A percentile compares a stretch with the other conserved stretches of the same genome.
Evolutionary conservation across 2,113 vertebrate species (phyloP).

Genomic region (Anser brachyrhynchus): DNA sequence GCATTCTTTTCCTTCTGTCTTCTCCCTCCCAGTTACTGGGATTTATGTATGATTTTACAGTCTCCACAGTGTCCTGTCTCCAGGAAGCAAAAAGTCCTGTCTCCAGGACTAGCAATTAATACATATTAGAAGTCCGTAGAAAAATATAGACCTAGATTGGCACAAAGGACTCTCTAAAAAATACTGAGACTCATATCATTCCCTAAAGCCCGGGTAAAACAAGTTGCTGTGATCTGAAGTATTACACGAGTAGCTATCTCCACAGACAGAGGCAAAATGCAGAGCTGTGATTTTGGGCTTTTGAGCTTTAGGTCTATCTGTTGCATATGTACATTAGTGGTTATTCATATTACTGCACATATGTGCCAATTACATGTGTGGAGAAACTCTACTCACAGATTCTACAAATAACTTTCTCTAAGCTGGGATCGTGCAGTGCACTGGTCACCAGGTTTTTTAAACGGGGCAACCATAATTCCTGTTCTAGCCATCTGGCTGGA

Average conservation of each 20-base stretch:
- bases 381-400: neutral
- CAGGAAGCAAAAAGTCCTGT: neutral
- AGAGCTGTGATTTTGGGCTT: neutral
- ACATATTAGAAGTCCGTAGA: neutral
- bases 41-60: neutral
- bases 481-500: neutral
- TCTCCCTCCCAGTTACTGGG: neutral
- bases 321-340: neutral
- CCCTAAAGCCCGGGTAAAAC: neutral
- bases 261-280: neutral
- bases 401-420: neutral
- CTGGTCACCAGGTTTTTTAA: neutral
- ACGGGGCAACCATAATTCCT: neutral
- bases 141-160: neutral
- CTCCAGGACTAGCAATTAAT: neutral
- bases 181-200: neutral
- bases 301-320: neutral
- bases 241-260: neutral
- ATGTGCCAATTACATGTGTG: rapidly evolving
- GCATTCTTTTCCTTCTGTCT: neutral
- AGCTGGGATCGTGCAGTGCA: neutral
- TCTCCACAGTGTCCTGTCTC: neutral
- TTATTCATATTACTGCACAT: neutral
- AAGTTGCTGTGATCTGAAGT: neutral
- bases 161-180: neutral